phyloP scores from a whole-genome alignment of 2,888 invertebrate species.

The Papilio protenor region DNA sequence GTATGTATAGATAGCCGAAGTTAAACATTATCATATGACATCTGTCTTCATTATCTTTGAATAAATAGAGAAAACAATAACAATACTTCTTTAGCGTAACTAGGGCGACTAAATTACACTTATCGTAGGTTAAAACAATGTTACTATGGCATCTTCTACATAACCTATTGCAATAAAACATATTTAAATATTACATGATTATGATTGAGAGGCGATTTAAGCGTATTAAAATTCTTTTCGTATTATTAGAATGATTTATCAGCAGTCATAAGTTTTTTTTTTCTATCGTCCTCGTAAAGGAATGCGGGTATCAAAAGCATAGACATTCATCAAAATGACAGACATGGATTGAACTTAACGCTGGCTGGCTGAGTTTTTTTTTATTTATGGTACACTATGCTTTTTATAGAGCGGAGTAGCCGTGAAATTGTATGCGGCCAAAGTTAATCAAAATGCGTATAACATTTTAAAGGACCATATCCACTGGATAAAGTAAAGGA shows the following conservation, averaged over 20 bases:
- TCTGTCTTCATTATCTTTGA: too few species aligned
- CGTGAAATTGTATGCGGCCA: not conserved
- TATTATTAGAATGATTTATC: not conserved
- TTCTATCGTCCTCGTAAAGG: not conserved
- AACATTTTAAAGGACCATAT: not conserved
- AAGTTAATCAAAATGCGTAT: not conserved
- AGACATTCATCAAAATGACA: constrained; percentile 37
- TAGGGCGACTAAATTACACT: too few species aligned
- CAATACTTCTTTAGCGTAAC: too few species aligned
- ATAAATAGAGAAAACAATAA: too few species aligned
- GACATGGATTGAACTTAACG: constrained; percentile 13
- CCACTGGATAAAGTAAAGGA: not conserved
- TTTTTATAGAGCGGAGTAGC: not conserved
- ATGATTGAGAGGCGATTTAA: not conserved
- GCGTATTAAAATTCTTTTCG: not conserved
- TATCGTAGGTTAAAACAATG: too few species aligned
- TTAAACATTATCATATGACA: not conserved
- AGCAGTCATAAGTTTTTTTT: constrained; percentile 7
- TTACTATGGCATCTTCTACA: too few species aligned
- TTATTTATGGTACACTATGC: constrained; percentile 8
- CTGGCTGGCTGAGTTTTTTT: not conserved
- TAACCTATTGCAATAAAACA: too few species aligned
- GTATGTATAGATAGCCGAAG: not conserved
- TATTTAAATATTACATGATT: not conserved
- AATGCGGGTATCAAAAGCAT: constrained; percentile 21